These are phyloP conservation scores for Lordiphosa clarofinis DNA, from an alignment of 1,140 invertebrate genomes.

Conservation along the genomic window DNA sequence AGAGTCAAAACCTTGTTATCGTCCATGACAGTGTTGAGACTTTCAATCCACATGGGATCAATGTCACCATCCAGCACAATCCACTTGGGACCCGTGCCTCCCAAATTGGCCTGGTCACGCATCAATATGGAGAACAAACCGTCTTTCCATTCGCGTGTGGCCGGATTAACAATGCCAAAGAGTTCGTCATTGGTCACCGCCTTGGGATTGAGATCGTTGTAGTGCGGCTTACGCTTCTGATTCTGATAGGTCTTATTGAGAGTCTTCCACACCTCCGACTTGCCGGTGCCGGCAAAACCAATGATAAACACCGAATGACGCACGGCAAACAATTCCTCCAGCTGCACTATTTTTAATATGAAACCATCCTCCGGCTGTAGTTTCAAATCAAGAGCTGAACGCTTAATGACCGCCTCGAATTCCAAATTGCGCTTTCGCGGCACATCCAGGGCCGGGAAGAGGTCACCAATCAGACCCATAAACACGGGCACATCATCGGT, in stretches of 20 bases:
- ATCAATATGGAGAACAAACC: constrained; percentile 95
- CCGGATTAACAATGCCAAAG: constrained; percentile 96
- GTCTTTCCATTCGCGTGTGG: constrained; percentile 97
- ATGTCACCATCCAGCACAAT: constrained; percentile 97
- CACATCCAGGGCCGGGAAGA: constrained; percentile 94
- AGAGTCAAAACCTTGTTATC: constrained; percentile 93
- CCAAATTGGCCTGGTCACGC: constrained; percentile 93
- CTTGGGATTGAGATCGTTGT: constrained; percentile 95
- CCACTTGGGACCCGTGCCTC: constrained; percentile 92
- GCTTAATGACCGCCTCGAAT: constrained; percentile 90
- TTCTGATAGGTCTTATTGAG: constrained; percentile 89
- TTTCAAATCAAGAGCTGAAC: constrained; percentile 89
- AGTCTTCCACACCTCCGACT: constrained; percentile 95
- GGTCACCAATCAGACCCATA: constrained; percentile 93
- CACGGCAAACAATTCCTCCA: constrained; percentile 95
- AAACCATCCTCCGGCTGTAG: constrained; percentile 95
- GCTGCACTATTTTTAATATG: constrained; percentile 86
- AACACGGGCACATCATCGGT: constrained; percentile 94
- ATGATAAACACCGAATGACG: constrained; percentile 97
- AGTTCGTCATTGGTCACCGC: constrained; percentile 97
- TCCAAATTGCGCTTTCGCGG: constrained; percentile 90
- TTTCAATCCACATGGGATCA: constrained; percentile 98
- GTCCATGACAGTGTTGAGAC: constrained; percentile 92
- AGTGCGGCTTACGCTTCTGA: constrained; percentile 89
- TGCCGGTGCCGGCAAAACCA: constrained; percentile 95